phyloP scores from a whole-genome alignment of 2,888 invertebrate species.

The Agrotis puta region DNA sequence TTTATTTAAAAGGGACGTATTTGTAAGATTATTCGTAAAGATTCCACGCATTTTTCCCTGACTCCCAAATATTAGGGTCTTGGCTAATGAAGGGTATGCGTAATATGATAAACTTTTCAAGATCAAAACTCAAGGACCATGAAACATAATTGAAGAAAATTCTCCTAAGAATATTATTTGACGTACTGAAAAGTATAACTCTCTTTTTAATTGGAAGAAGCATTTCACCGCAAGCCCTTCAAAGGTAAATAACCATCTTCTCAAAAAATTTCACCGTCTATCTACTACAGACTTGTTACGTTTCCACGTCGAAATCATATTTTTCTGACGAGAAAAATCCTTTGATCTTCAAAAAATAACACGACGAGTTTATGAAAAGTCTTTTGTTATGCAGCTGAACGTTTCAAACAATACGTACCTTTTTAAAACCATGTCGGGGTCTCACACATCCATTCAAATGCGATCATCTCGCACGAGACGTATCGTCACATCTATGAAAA shows the following conservation, averaged over 20 bases:
- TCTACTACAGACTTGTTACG: not conserved
- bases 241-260: constrained; percentile 1
- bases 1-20: constrained; percentile 47
- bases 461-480: constrained; percentile 59
- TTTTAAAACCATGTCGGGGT: constrained; percentile 62
- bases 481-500: constrained; percentile 56
- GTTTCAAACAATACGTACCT: constrained; percentile 60
- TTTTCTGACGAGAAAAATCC: not conserved
- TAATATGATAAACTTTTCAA: not conserved
- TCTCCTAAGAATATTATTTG: not conserved
- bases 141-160: constrained; percentile 28
- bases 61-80: not conserved
- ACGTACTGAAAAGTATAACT: not conserved
- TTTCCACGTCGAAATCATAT: not conserved
- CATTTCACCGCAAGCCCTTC: not conserved
- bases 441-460: constrained; percentile 63
- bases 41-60: not conserved
- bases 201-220: not conserved
- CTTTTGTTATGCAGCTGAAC: constrained; percentile 13
- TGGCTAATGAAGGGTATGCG: constrained; percentile 18
- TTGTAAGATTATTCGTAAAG: constrained; percentile 5
- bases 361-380: constrained; percentile 18
- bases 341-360: not conserved
- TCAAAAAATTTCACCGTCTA: not conserved
- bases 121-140: constrained; percentile 5